Evolutionary conservation across 2,113 vertebrate genomes (phyloP).

Genomic region (Halichoerus grypus): DNA sequence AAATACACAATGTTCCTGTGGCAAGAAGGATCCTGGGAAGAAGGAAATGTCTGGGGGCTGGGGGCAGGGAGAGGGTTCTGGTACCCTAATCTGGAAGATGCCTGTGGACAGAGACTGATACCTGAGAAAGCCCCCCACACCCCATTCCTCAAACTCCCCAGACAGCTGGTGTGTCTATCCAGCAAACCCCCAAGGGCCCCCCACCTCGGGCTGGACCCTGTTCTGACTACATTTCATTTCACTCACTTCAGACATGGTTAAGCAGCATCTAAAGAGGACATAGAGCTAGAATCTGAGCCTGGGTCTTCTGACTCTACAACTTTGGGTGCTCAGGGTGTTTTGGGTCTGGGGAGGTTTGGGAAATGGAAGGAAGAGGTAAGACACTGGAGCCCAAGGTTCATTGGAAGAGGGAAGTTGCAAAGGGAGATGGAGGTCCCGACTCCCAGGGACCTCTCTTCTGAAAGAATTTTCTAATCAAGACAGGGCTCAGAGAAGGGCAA

Average conservation of each 20-base stretch:
- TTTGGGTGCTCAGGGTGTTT: neutral
- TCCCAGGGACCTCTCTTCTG: neutral
- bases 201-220: neutral
- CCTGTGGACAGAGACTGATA: neutral
- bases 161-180: neutral
- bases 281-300: neutral
- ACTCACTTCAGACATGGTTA: neutral
- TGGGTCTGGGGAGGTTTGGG: neutral
- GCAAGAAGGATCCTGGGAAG: neutral
- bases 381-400: too few species aligned
- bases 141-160: neutral
- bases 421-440: too few species aligned
- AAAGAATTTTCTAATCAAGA: neutral
- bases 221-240: neutral
- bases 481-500: neutral
- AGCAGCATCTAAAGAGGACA: neutral
- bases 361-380: neutral
- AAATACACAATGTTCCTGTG: neutral
- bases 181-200: neutral
- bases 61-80: fast-evolving
- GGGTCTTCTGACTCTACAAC: neutral
- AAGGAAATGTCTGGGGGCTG: neutral
- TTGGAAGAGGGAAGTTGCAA: neutral
- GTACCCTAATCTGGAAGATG: neutral
- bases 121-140: neutral